Evolutionary conservation across 2,888 invertebrate genomes (phyloP).

Genomic region (Siphlonurus alternatus): DNA sequence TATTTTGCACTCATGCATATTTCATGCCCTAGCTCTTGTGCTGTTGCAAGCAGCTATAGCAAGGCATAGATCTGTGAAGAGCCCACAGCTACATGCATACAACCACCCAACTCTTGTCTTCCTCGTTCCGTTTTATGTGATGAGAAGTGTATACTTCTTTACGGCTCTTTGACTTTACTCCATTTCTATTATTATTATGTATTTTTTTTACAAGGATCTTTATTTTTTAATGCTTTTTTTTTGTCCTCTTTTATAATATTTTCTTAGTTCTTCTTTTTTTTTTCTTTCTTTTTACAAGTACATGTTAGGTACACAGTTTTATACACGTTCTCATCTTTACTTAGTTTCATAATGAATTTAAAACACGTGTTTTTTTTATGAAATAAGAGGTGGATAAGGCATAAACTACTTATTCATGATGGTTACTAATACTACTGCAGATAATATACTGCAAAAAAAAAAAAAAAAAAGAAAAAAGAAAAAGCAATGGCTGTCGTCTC

Average conservation of each 20-base stretch:
- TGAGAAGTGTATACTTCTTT: not conserved
- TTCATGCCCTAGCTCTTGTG: not conserved
- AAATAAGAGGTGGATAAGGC: too few species aligned
- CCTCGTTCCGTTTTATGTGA: not conserved
- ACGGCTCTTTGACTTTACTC: not conserved
- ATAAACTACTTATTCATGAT: too few species aligned
- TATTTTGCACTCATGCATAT: constrained; percentile 4
- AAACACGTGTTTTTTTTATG: too few species aligned
- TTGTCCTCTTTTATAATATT: not conserved
- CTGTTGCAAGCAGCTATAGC: not conserved
- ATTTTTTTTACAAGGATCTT: not conserved
- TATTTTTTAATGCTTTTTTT: not conserved
- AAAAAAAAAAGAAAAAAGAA: too few species aligned
- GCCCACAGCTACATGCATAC: not conserved
- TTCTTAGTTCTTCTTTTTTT: not conserved
- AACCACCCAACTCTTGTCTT: not conserved
- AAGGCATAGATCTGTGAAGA: not conserved
- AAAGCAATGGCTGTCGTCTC: too few species aligned
- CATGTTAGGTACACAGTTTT: not conserved
- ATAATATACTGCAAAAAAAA: too few species aligned
- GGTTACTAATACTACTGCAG: too few species aligned
- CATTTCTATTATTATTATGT: not conserved
- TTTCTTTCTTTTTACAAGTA: not conserved
- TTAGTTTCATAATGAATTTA: too few species aligned
- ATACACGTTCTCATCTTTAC: not conserved